Evolutionary conservation across 2,113 vertebrate species (phyloP), one percentile per base, ranked within the genome.

Genomic region (Heteronetta atricapilla): DNA sequence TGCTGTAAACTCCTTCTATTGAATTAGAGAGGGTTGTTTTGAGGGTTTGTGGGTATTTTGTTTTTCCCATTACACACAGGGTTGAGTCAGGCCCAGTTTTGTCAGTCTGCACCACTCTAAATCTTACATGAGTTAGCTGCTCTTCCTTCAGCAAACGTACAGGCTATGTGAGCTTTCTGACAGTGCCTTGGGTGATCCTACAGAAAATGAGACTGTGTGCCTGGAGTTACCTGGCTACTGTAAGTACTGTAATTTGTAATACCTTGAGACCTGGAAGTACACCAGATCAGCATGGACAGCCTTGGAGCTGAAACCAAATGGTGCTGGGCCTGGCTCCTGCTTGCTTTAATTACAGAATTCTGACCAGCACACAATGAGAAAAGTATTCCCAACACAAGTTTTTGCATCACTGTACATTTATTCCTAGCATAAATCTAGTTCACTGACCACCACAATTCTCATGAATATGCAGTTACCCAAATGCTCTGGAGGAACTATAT

Each of bases 281-380:
- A 20, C 28, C 53, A 50, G 29, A 66, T 31, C 84, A 78, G 36
- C n/a, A 3, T 18, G 10, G 28, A 34, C 9, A 21, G 20, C 36
- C 40, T 50, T 1, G 0, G 48, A 55, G 29, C 42, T 26, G 59
- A 13, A n/a, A 25, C 46, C 31, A 33, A 7, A 13, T 3, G 34
- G 36, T 22, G 20, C 73, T 48, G 26, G 63, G 38, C 20, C 34
- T 4, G 1, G 19, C 70, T n/a, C 60, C 64, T 48, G 33, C 33
- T 62, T n/a, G n/a, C 16, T 14, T 3, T 13, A 38, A 12, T 20
- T 11, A 6, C 3, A 28, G 63, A 33, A 50, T 44, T 69, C 5
- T 3, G 21, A 62, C 4, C 56, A 75, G 38, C 5, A 21, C 75
- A 31, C 67, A 74, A 16, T 9, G 13, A 1, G 8, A 10, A 31